Base-by-base conservation (phyloP, 2,888 invertebrate species). In the Lottia gigantea region DNA sequence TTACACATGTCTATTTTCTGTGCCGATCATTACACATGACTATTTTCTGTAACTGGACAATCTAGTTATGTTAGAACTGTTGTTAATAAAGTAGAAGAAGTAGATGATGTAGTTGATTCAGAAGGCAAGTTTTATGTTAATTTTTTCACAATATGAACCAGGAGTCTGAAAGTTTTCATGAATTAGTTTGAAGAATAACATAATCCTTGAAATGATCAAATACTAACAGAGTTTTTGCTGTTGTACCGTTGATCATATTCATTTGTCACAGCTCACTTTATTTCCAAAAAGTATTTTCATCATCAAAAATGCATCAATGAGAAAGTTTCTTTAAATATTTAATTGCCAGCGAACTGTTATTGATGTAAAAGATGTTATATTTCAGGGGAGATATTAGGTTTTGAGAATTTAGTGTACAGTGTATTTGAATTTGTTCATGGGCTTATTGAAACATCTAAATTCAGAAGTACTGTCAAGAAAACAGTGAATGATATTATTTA, bases 371-470 rank as follows among this genome's bases (percentile, higher is more conserved):
- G 11, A 40, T 40, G 11, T 40, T 40, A 40, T 73, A 67, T 80
- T 87, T 76, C 88, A 90, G 92, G 92, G 61, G 92, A 92, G 83
- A 89, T 92, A 16, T 90, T 92, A 2, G 91, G 92, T 68, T 92
- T 93, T 81, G 91, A 92, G 74, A 92, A 91, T 73, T 88, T 93
- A 75, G 91, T 93, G 14, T 91, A 92, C 79, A 91, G 92, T 67
- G 91, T 92, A 46, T 92, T 93, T 82, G 93, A 93, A 83, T 92
- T 93, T 80, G 91, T 93, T 47, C 90, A 91, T 74, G 91, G 91
- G 64, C 88, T 93, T 64, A 90, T 92, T 31, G 92, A 92, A 66
- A 89, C 90, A 8, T 88, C 90, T 64, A 91, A 90, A 78, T 91
- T 92, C 75, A 89, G 91, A 12, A 88, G 88, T 68, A 89, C 90